Percentiles rank a stretch among this genome's conserved stretches.
Evolutionary conservation across 2,113 vertebrate genomes (phyloP).

Genomic region (Antigone vipio): DNA sequence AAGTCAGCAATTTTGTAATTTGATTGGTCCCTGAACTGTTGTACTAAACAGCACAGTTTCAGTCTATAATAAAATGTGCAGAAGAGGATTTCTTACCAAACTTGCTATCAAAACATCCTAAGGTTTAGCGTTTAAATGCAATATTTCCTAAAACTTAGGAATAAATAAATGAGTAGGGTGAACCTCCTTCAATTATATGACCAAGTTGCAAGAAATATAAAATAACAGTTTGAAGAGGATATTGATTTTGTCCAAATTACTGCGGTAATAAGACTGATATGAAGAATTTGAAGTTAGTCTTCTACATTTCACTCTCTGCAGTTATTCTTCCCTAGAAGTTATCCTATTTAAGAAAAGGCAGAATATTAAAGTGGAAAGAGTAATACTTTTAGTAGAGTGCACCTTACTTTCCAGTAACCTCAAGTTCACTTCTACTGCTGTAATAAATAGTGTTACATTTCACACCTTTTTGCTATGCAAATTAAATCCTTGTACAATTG

Average conservation of each 20-base stretch:
- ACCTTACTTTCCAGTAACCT: neutral
- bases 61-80: neutral
- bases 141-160: neutral
- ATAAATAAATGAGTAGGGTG: neutral
- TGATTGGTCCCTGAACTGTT: neutral
- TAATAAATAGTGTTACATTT: neutral
- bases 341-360: neutral
- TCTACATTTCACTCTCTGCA: neutral
- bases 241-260: neutral
- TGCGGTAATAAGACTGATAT: neutral
- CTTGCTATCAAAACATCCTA: neutral
- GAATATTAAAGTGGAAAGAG: neutral
- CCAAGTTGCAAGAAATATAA: neutral
- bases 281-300: neutral
- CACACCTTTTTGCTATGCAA: neutral
- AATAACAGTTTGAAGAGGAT: neutral
- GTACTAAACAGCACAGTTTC: neutral
- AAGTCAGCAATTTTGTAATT: neutral
- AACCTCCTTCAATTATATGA: neutral
- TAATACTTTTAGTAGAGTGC: neutral
- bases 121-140: neutral
- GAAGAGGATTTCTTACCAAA: neutral
- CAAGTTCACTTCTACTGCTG: neutral
- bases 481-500: neutral
- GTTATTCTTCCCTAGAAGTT: neutral